Evolutionary conservation across 2,797 vertebrate species (phyloP).

Genomic region (Lophura swinhoii): DNA sequence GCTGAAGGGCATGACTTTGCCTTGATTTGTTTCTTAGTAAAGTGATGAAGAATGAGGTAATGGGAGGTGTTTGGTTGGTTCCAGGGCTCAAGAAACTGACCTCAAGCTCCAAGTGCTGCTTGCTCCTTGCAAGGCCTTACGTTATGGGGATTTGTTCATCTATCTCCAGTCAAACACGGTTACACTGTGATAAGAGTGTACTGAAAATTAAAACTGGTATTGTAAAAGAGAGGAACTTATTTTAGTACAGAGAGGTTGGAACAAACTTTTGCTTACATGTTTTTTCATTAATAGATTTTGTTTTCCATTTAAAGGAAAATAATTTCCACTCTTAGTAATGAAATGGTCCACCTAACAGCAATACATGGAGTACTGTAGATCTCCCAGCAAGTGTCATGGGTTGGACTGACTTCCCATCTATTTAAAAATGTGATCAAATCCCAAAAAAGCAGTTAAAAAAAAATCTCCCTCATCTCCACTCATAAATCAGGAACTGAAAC

Average conservation of each 20-base stretch:
- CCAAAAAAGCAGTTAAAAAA: background rate
- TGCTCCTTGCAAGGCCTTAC: background rate
- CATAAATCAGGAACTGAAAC: background rate
- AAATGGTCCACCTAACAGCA: background rate
- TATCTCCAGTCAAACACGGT: background rate
- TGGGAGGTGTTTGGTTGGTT: background rate
- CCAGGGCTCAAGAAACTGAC: background rate
- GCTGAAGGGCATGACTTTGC: background rate
- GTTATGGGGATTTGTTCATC: background rate
- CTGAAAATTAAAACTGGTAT: background rate
- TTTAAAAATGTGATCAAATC: background rate
- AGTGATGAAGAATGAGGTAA: background rate
- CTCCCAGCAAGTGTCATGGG: background rate
- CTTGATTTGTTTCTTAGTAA: background rate
- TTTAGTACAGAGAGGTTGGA: background rate
- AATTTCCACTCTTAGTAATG: background rate
- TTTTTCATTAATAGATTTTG: background rate
- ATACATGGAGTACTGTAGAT: background rate
- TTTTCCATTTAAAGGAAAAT: background rate
- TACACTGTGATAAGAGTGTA: background rate
- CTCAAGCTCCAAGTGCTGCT: fast-evolving
- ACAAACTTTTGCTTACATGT: background rate
- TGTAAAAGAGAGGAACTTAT: background rate
- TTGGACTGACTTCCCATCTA: background rate
- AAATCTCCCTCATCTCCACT: background rate